These are phyloP conservation scores for Heptranchias perlo DNA, from an alignment of 2,113 vertebrate species.

Conservation along the genomic window DNA sequence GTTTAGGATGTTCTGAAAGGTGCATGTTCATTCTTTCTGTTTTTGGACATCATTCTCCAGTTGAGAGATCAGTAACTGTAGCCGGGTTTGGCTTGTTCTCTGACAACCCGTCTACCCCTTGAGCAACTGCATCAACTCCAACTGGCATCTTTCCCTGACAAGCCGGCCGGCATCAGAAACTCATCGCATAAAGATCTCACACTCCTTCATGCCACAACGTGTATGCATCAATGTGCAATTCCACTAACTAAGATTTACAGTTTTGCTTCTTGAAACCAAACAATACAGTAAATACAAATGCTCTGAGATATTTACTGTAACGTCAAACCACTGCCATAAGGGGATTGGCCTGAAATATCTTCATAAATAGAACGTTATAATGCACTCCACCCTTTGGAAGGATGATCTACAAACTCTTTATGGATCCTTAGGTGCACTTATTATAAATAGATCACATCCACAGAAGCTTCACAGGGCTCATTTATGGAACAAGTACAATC, in stretches of 20 bases:
- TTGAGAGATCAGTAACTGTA: no score
- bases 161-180: no score
- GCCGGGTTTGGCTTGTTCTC: no score
- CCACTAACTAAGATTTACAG: neutral
- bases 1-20: no score
- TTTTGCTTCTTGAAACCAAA: neutral
- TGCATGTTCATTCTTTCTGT: no score
- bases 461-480: neutral
- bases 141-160: no score
- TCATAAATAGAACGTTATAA: neutral
- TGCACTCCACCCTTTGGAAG: conserved; percentile 4
- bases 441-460: neutral
- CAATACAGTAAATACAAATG: neutral
- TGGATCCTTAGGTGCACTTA: neutral
- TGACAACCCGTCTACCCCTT: no score
- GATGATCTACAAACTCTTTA: neutral
- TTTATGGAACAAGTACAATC: conserved; percentile 3
- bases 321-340: neutral
- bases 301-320: neutral
- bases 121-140: no score
- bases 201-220: neutral
- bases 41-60: no score
- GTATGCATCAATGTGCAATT: neutral
- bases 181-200: no score
- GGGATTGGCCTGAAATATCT: neutral